Conservation (phyloP, 2,113 vertebrate species). For the Pterophyllum scalare region DNA sequence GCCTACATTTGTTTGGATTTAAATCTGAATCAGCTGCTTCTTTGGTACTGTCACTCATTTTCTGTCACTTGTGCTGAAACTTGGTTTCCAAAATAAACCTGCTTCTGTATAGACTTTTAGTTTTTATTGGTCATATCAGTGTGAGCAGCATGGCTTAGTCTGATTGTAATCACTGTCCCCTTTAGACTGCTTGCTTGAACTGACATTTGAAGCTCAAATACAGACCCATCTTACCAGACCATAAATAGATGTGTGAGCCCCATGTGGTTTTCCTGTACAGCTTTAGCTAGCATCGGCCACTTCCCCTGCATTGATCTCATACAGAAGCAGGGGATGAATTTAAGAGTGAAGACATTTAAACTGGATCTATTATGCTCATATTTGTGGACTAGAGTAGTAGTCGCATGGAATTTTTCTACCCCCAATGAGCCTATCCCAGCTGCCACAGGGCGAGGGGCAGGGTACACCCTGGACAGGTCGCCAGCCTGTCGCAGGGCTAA, state of each 20-base stretch:
- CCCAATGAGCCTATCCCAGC: not conserved
- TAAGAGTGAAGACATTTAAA: not conserved
- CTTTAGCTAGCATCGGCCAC: conserved; percentile 14
- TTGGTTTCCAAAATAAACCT: no score
- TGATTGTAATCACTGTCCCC: not conserved
- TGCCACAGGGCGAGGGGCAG: no score
- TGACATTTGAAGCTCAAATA: not conserved
- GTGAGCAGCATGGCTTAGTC: not conserved
- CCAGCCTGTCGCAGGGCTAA: no score
- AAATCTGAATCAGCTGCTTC: not conserved
- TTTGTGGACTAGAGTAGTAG: not conserved
- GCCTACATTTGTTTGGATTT: not conserved
- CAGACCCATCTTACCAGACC: not conserved
- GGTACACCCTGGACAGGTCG: no score
- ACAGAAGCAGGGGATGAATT: not conserved
- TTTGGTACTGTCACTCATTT: not conserved
- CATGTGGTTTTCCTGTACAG: conserved; percentile 60
- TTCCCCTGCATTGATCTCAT: conserved; percentile 22
- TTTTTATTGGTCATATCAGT: not conserved
- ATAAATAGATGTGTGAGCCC: conserved; percentile 39
- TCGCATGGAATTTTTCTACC: not conserved
- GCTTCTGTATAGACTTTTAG: not conserved
- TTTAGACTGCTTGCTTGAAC: conserved; percentile 9
- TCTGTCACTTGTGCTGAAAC: not conserved
- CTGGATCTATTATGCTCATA: not conserved